phyloP scores from a whole-genome alignment of 2,797 vertebrate genomes.

The Malacoraja senta region DNA sequence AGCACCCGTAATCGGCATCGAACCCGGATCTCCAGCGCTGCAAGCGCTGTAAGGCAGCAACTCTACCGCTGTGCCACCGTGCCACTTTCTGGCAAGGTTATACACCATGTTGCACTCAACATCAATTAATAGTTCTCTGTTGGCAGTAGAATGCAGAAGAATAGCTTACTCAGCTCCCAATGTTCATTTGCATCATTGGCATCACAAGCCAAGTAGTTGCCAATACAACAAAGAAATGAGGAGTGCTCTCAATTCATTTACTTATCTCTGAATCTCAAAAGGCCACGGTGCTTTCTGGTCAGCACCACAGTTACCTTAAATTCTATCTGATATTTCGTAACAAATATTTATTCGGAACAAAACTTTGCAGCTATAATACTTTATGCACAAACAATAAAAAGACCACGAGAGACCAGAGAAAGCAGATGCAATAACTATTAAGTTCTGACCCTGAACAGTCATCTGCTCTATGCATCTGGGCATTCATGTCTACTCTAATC shows the following conservation, averaged over 20 bases:
- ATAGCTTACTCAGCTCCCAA: slow-evolving; percentile 28
- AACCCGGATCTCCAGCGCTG: no score
- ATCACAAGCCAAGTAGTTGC: slow-evolving; percentile 40
- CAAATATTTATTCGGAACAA: background rate
- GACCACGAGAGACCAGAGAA: slow-evolving; percentile 20
- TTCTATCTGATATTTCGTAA: slow-evolving; percentile 42
- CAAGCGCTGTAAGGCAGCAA: no score
- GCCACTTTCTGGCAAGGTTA: background rate
- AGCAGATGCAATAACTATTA: slow-evolving; percentile 37
- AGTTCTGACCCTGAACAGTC: background rate
- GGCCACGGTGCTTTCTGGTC: slow-evolving; percentile 39
- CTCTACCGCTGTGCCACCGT: no score
- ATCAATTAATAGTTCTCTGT: background rate
- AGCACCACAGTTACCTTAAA: background rate
- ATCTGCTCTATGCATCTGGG: background rate
- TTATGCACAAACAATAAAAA: slow-evolving; percentile 39
- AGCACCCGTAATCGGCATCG: no score
- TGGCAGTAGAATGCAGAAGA: background rate
- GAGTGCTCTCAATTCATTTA: slow-evolving; percentile 37
- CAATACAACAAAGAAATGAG: background rate
- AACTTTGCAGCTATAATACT: slow-evolving; percentile 42
- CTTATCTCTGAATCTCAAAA: slow-evolving; percentile 42
- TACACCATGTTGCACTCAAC: background rate
- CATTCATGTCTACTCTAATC: background rate
- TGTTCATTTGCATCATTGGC: background rate